Conservation (phyloP, 1,140 invertebrate genomes). For the Papilio polytes region DNA sequence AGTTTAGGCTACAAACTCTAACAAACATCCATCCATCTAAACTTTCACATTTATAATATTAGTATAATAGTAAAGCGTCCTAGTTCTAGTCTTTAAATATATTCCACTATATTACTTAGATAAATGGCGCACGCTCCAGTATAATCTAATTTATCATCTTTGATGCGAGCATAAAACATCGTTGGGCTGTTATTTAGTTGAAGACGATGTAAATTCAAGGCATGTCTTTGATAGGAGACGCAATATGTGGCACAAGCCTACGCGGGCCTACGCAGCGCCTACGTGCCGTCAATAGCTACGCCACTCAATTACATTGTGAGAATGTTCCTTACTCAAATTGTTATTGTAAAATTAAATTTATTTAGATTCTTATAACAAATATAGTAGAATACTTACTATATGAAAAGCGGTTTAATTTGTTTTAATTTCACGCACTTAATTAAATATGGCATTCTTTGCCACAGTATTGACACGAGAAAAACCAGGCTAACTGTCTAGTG, state of each 20-base stretch:
- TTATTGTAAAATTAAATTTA: too few species aligned
- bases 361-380: too few species aligned
- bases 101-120: not conserved
- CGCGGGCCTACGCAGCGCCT: conserved; percentile 10
- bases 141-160: conserved; percentile 26
- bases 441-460: too few species aligned
- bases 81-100: too few species aligned
- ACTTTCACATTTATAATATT: too few species aligned
- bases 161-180: conserved; percentile 30
- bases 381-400: too few species aligned
- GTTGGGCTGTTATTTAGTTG: conserved; percentile 13
- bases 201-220: conserved; percentile 26
- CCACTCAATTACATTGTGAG: conserved; percentile 3
- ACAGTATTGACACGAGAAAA: too few species aligned
- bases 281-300: conserved; percentile 31
- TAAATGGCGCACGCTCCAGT: not conserved
- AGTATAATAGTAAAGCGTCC: too few species aligned
- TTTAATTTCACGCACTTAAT: too few species aligned
- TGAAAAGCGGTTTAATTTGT: too few species aligned
- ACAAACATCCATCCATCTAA: too few species aligned
- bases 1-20: too few species aligned
- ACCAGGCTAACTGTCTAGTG: not conserved
- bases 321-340: conserved; percentile 10
- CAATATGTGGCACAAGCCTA: conserved; percentile 16
- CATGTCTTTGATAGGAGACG: conserved; percentile 35